Conservation (phyloP, 35 echinoderm and acorn worm species). For the Stichopus chloronotus region DNA sequence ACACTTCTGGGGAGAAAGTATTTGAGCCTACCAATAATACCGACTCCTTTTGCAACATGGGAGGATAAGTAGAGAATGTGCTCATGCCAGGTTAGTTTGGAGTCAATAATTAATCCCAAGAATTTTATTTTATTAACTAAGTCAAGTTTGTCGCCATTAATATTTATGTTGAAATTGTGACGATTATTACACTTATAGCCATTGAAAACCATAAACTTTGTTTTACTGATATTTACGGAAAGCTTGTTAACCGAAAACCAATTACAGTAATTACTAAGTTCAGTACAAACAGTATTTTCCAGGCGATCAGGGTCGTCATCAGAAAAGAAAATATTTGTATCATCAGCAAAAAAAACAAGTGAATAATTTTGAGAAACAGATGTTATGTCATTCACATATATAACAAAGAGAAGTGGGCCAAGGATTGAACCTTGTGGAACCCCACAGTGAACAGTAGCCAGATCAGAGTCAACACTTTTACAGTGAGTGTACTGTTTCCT, state of each 20-base stretch:
- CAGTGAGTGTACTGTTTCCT: no score
- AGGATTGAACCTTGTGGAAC: no score
- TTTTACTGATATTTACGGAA: not conserved
- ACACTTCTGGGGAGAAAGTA: no score
- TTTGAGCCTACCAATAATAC: no score
- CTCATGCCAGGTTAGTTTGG: not conserved
- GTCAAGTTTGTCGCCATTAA: not conserved
- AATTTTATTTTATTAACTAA: not conserved
- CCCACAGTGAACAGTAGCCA: no score
- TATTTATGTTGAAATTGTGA: slow-evolving; percentile 11
- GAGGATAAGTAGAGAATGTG: no score
- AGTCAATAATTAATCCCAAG: no score
- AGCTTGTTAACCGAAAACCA: not conserved
- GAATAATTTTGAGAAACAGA: not conserved
- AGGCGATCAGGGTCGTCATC: not conserved
- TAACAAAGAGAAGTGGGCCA: no score
- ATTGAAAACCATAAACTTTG: not conserved
- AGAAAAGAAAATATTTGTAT: not conserved
- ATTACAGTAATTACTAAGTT: not conserved
- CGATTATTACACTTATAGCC: not conserved
- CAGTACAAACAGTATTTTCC: not conserved
- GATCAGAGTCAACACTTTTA: no score
- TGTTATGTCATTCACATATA: no score
- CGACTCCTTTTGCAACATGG: no score
- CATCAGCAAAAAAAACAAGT: not conserved